phyloP scores from a whole-genome alignment of 2,113 vertebrate species.

The Larimichthys polyactis region DNA sequence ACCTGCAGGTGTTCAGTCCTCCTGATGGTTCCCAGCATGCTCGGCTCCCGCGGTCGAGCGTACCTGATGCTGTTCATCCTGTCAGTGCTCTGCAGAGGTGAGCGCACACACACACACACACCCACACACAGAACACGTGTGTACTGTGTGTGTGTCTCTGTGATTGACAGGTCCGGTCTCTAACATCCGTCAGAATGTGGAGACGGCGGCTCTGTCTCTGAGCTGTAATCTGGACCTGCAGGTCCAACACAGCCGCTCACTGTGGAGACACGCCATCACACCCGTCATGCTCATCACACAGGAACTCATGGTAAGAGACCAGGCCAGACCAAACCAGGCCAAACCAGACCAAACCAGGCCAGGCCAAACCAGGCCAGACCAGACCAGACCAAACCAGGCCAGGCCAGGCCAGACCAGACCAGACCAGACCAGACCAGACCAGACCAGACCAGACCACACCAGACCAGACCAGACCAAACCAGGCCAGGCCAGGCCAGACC shows the following conservation, averaged over 20 bases:
- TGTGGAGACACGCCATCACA: conserved; percentile 82
- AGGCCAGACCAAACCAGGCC: too few relatives aligned
- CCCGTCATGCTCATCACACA: conserved; percentile 78
- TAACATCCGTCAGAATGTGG: conserved; percentile 87
- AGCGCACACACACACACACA: conserved; percentile 4
- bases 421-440: too few relatives aligned
- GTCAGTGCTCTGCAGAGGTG: conserved; percentile 85
- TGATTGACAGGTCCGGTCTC: conserved; percentile 66
- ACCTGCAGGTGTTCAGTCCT: conserved; percentile 88
- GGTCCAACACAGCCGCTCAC: conserved; percentile 82
- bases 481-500: too few relatives aligned
- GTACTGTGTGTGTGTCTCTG: background rate
- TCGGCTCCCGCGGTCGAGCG: conserved; percentile 88
- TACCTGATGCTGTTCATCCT: conserved; percentile 85
- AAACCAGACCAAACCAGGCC: too few relatives aligned
- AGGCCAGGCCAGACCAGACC: too few relatives aligned
- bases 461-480: too few relatives aligned
- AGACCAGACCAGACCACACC: too few relatives aligned
- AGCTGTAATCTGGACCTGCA: conserved; percentile 91
- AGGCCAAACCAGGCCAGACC: too few relatives aligned
- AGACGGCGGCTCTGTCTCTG: conserved; percentile 84
- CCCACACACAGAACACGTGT: background rate
- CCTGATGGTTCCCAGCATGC: conserved; percentile 87
- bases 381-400: too few relatives aligned
- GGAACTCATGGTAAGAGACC: conserved; percentile 64